Percentiles rank a stretch among this genome's conserved stretches.
Conservation (phyloP, 2,888 invertebrate genomes). For the Dicyrtomina minuta region DNA sequence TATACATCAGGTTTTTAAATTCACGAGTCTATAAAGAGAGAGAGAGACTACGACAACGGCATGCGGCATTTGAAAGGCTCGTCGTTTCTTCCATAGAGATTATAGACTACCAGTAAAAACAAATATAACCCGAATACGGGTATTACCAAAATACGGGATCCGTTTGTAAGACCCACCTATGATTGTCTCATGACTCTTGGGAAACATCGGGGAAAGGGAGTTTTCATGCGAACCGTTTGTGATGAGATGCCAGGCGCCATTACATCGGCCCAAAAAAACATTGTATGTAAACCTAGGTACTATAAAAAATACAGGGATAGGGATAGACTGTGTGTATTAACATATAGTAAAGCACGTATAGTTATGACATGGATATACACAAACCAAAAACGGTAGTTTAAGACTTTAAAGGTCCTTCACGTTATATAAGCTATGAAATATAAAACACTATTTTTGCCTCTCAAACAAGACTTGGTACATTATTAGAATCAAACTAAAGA, state of each 20-base stretch:
- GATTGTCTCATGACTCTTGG: slow-evolving; percentile 1
- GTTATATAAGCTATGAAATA: background rate
- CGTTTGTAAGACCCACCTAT: background rate
- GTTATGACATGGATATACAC: too few species aligned
- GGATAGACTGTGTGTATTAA: background rate
- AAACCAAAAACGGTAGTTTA: too few species aligned
- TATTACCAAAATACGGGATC: too few species aligned
- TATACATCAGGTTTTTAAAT: too few species aligned
- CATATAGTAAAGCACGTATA: background rate
- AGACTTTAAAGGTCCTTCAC: too few species aligned
- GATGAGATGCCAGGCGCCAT: background rate
- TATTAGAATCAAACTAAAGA: background rate
- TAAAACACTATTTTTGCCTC: too few species aligned
- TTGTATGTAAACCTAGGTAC: too few species aligned
- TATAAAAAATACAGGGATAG: background rate
- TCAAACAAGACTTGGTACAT: background rate
- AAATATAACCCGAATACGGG: too few species aligned
- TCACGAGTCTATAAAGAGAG: too few species aligned
- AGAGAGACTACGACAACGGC: too few species aligned
- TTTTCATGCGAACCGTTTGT: background rate
- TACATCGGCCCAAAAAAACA: too few species aligned
- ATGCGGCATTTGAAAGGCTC: too few species aligned
- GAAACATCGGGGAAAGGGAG: slow-evolving; percentile 8
- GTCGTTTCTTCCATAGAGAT: background rate
- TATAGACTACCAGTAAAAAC: background rate